A percentile compares a stretch with the other conserved stretches of the same genome.
Evolutionary conservation across 2,888 invertebrate species (phyloP).

Genomic region (Leucophenga maculata): DNA sequence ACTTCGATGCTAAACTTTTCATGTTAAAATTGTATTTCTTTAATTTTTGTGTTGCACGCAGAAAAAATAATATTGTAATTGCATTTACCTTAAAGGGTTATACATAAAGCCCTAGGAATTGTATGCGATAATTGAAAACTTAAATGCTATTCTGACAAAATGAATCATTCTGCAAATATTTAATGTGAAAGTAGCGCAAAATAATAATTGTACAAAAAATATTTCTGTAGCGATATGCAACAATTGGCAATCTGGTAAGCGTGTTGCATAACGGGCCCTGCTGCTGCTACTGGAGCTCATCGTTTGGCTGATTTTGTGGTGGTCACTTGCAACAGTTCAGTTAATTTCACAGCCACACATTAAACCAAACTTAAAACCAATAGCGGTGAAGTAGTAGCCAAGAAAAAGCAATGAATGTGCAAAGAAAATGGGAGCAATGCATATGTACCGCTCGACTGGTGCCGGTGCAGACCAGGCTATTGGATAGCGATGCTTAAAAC

Average conservation of each 20-base stretch:
- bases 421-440: slow-evolving; percentile 22
- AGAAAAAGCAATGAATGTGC: slow-evolving; percentile 1
- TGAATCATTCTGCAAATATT: slow-evolving; percentile 9
- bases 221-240: slow-evolving; percentile 7
- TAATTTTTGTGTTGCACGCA: too few species aligned
- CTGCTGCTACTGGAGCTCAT: not conserved
- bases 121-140: too few species aligned
- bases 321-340: slow-evolving; percentile 22
- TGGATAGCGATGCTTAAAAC: slow-evolving; percentile 6
- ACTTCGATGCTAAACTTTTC: too few species aligned
- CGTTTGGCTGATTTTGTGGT: not conserved
- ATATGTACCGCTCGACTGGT: slow-evolving; percentile 23
- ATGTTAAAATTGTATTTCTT: too few species aligned
- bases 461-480: not conserved
- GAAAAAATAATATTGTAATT: too few species aligned
- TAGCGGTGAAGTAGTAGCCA: not conserved
- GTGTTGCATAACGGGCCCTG: slow-evolving; percentile 28
- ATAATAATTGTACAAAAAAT: not conserved
- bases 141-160: not conserved
- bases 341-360: not conserved
- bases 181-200: too few species aligned
- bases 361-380: not conserved
- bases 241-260: slow-evolving; percentile 20
- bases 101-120: too few species aligned
- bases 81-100: too few species aligned